These are phyloP conservation scores for Stegophylla sp. DNA, from an alignment of 2,888 invertebrate genomes.

Conservation along the genomic window DNA sequence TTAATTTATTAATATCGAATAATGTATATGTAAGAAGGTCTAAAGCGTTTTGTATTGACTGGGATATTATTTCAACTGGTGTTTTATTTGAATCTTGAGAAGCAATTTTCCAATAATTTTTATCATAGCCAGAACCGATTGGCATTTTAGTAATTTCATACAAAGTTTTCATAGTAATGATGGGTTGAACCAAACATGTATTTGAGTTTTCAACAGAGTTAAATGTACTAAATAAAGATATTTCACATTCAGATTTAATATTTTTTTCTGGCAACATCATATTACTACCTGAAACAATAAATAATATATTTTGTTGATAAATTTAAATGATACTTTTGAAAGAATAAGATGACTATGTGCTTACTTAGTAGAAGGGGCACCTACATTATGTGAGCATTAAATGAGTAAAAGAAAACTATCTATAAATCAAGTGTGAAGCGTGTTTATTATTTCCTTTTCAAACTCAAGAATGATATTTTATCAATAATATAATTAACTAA, in stretches of 20 bases:
- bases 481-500: too few species aligned
- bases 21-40: constrained; percentile 20
- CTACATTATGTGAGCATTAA: too few species aligned
- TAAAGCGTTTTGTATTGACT: constrained; percentile 22
- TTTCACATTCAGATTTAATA: neutral
- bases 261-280: neutral
- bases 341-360: too few species aligned
- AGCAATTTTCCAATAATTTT: neutral
- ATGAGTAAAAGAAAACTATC: too few species aligned
- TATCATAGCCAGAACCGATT: constrained; percentile 31
- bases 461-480: too few species aligned
- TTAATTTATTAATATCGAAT: constrained; percentile 29
- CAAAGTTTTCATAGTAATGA: constrained; percentile 42
- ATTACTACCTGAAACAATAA: constrained; percentile 7
- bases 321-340: too few species aligned
- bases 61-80: neutral
- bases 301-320: neutral
- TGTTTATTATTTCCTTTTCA: too few species aligned
- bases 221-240: neutral
- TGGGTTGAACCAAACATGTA: constrained; percentile 31
- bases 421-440: too few species aligned
- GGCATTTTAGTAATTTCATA: neutral
- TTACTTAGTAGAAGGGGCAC: too few species aligned
- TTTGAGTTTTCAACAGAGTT: neutral
- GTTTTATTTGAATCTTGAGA: neutral